phyloP scores from a whole-genome alignment of 1,140 invertebrate genomes.

The Drosophila sturtevanti region DNA sequence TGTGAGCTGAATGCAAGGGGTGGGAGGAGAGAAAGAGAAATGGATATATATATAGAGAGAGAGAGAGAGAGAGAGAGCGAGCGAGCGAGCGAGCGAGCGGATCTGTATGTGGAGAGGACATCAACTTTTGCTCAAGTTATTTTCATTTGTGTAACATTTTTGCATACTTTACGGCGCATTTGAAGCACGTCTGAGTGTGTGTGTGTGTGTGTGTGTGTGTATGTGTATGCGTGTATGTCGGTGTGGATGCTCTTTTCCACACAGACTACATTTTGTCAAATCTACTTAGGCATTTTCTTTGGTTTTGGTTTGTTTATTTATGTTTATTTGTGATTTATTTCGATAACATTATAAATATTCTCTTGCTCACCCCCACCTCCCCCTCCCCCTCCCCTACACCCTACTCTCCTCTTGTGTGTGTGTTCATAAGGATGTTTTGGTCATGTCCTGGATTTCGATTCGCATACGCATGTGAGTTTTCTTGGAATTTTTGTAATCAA shows the following conservation, averaged over 20 bases:
- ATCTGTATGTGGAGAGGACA: constrained; percentile 25
- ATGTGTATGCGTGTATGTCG: constrained; percentile 2
- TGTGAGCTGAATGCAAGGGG: constrained; percentile 25
- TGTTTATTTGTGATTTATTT: constrained; percentile 82
- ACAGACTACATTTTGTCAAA: constrained; percentile 74
- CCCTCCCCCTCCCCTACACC: neutral
- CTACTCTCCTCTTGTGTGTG: neutral
- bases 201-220: constrained; percentile 9
- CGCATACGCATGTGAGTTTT: constrained; percentile 4
- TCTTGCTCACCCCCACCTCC: constrained; percentile 17
- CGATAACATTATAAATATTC: constrained; percentile 78
- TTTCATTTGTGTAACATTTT: constrained; percentile 79
- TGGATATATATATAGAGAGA: no score
- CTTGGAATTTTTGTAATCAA: constrained; percentile 13
- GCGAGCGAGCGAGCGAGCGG: neutral
- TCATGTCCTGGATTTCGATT: neutral
- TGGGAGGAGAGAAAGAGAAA: neutral
- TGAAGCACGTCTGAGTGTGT: constrained; percentile 59
- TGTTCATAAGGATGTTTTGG: constrained; percentile 3
- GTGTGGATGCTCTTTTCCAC: constrained; percentile 36
- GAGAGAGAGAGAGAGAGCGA: neutral
- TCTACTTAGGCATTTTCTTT: constrained; percentile 76
- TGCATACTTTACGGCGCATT: constrained; percentile 76
- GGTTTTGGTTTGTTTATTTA: constrained; percentile 74
- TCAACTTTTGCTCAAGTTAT: constrained; percentile 75